phyloP scores from a whole-genome alignment of 2,888 invertebrate species.

The Timema cristinae region DNA sequence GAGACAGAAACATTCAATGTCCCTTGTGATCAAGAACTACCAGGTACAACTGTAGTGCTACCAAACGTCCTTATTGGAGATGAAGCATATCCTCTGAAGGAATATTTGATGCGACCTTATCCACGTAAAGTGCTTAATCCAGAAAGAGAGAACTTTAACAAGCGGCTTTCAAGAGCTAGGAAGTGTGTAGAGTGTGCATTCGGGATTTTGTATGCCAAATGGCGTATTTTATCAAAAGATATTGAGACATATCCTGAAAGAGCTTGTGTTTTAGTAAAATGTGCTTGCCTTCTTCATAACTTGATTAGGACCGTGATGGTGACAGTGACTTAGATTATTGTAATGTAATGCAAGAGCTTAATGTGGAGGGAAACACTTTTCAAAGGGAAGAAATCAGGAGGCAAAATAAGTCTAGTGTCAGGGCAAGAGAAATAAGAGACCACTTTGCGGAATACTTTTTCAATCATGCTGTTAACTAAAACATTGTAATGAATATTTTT shows the following conservation, averaged over 20 bases:
- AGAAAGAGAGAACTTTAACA: background rate
- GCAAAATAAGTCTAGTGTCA: too few relatives aligned
- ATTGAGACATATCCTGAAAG: background rate
- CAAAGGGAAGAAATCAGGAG: too few relatives aligned
- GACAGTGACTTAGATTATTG: background rate
- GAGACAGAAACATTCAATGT: background rate
- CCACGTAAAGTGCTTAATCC: background rate
- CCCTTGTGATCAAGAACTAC: background rate
- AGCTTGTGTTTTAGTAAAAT: background rate
- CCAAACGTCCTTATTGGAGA: background rate
- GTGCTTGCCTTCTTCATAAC: background rate
- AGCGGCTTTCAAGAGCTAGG: background rate
- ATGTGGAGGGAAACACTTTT: too few relatives aligned
- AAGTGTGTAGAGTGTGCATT: conserved; percentile 1
- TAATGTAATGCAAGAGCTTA: background rate
- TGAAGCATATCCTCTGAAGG: conserved; percentile 2
- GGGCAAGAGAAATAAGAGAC: too few relatives aligned
- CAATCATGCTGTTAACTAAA: too few relatives aligned
- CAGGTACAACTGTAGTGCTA: background rate
- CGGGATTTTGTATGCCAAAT: background rate
- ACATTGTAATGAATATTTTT: too few relatives aligned
- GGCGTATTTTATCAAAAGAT: background rate
- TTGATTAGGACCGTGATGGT: too few relatives aligned
- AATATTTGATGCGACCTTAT: background rate
- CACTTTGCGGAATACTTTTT: too few relatives aligned